Percentiles rank a stretch among this genome's conserved stretches.
These are phyloP conservation scores for Cinara cedri DNA, from an alignment of 2,888 invertebrate species.

Conservation along the genomic window DNA sequence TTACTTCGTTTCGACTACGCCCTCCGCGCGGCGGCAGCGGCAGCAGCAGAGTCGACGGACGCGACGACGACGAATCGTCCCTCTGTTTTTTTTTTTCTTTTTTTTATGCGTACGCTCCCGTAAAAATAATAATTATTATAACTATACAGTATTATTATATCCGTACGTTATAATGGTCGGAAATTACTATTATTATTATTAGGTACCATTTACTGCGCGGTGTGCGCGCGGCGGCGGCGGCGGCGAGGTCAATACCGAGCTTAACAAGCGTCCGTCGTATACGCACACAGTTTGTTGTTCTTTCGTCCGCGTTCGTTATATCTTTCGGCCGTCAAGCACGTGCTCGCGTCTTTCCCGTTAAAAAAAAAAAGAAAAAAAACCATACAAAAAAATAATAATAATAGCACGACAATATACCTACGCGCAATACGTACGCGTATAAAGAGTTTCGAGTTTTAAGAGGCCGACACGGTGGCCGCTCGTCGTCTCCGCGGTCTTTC, in stretches of 20 bases:
- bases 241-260: conserved; percentile 30
- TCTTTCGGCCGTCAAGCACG: conserved; percentile 6
- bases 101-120: no score
- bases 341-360: conserved; percentile 9
- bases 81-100: no score
- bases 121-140: neutral
- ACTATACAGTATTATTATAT: neutral
- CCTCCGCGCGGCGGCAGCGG: conserved; percentile 1
- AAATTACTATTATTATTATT: conserved; percentile 26
- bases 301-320: neutral
- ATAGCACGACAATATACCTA: neutral
- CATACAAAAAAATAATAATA: no score
- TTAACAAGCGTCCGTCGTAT: conserved; percentile 15
- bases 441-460: no score
- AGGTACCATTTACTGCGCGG: neutral
- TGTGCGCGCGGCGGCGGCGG: neutral
- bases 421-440: neutral
- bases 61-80: conserved; percentile 1
- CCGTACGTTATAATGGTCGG: neutral
- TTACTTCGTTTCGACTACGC: conserved; percentile 34
- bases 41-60: neutral
- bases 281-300: neutral
- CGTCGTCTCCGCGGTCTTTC: no score
- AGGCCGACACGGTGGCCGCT: neutral
- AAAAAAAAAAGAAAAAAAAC: neutral